These are phyloP conservation scores for Diachasma alloeum DNA, from an alignment of 1,140 invertebrate species.

Conservation along the genomic window DNA sequence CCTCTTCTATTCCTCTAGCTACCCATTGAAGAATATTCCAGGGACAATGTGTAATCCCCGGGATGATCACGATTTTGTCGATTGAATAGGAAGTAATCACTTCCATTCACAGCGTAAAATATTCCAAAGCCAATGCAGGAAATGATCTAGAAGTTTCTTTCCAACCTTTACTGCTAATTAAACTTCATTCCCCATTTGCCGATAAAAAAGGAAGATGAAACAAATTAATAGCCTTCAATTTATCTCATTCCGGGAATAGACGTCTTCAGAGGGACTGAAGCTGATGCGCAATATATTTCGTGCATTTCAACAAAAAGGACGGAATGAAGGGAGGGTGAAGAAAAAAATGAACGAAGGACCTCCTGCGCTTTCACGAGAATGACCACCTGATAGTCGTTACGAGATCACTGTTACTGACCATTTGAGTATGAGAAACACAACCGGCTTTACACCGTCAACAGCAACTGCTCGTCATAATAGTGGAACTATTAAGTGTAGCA, in stretches of 20 bases:
- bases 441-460: neutral
- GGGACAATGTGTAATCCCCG: neutral
- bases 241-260: neutral
- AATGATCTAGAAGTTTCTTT: neutral
- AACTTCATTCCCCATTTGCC: neutral
- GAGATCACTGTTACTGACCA: neutral
- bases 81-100: neutral
- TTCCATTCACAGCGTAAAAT: neutral
- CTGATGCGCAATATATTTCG: neutral
- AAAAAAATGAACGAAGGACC: neutral
- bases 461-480: constrained; percentile 1
- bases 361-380: constrained; percentile 14
- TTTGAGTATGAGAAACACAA: constrained; percentile 17
- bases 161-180: neutral
- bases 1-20: neutral
- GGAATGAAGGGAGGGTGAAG: neutral
- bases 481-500: neutral
- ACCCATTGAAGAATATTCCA: neutral
- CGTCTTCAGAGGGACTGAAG: neutral
- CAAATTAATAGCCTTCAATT: neutral
- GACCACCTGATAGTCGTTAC: constrained; percentile 22
- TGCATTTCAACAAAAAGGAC: neutral
- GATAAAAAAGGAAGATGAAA: neutral
- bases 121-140: neutral
- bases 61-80: neutral